Base-by-base conservation (phyloP, 2,113 vertebrate genomes). In the Oryzias celebensis region DNA sequence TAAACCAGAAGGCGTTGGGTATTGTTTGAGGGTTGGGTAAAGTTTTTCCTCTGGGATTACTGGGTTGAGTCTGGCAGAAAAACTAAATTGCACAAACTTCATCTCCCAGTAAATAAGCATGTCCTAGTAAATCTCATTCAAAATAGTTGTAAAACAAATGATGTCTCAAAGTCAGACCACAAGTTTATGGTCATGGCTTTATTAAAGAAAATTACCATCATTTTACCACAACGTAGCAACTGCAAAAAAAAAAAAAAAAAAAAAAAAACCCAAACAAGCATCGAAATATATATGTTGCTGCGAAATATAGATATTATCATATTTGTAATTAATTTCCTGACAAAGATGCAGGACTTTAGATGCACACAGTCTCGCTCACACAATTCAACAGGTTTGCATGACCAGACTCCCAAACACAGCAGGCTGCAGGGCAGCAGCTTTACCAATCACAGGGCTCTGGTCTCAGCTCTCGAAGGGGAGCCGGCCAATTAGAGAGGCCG, bases 91-190 rank as follows among this genome's bases (percentile, higher is more conserved):
- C 77, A 26, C 81, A 79, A 74, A 52, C 75, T 68, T 79, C 68
- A 62, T 85, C 76, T 50, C 15, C 15, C 66, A 62, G 71, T 36
- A 13, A 36, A 36, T 12, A 36, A 36, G 36, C 36, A 36, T 10
- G 36, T 36, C 36, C 36, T 36, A 36, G 8, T 36, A 36, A 36
- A 36, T 36, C 36, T 36, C 36, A 36, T 79, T 73, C 66, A 78
- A 83, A 76, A 79, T 78, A 65, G 61, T 45, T 83, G 63, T 62
- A 50, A 83, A 87, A 86, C 80, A 83, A 87, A 89, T 80, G 69
- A 80, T 85, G 69, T 53, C 77, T 74, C 82, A 82, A 79, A 58
- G 77, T 62, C 53, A 75, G 74, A 41, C 76, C 78, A 18, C 78
- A 67, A 23, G 56, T 66, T 80, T 47, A 68, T 56, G 61, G 52